Base-by-base conservation (phyloP, 2,113 vertebrate genomes). In the Callionymus lyra region DNA sequence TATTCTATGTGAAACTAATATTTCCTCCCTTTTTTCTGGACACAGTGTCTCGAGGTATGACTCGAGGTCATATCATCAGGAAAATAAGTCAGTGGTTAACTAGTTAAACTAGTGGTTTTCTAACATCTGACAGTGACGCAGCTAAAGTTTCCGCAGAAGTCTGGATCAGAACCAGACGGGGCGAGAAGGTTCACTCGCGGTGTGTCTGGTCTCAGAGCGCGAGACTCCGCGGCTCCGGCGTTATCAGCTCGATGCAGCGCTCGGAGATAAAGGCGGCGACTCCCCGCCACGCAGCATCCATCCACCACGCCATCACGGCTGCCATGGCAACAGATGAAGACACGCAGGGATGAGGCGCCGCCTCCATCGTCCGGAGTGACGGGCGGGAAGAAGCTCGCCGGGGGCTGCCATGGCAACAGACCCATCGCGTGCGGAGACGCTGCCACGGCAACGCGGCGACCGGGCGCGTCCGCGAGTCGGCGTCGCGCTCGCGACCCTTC, bases 351-450 rank as follows among this genome's bases (percentile, higher is more conserved):
- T 50, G 59, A 63, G 72, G 68, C 65, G 63, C 61, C 36, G 34
- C 59, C 55, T 77, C 56, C 74, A 66, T 81, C 64, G 48, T 70
- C n/a, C n/a, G n/a, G 65, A 68, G 60, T 67, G 76, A 78, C 58
- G 61, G 77, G 72, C 74, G 78, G 68, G 60, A 70, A 74, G n/a
- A n/a, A 74, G 72, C 80, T 72, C 81, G 46, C 41, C 17, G 37
- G 47, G n/a, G 63, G 83, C 71, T 84, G 78, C 82, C 75, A 86
- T 85, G 82, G 83, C 77, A 85, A 86, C 84, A 82, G 80, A 76
- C 76, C 63, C 68, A 79, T 84, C 70, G 49, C 68, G 79, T 79
- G 79, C 69, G 79, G 59, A 70, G 56, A 56, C 51, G 75, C 71
- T 72, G 56, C 70, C 72, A 69, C 55, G 51, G 76, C 51, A 66